Base-by-base conservation (phyloP, 2,888 invertebrate species). In the Nomada flava region DNA sequence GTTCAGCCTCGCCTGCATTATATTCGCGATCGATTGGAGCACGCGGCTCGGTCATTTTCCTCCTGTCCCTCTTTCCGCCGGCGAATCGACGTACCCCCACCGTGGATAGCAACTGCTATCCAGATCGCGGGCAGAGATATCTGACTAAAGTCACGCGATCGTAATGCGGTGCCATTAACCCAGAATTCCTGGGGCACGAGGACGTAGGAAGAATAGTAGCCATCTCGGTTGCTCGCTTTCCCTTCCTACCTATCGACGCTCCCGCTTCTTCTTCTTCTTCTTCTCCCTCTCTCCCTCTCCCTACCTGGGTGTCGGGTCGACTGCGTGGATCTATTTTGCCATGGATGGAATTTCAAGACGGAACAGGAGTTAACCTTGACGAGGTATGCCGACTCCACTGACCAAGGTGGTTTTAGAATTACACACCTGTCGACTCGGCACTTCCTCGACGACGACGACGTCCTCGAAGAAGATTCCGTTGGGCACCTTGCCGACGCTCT, bases 101-200 rank as follows among this genome's bases (percentile, higher is more conserved):
- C 52, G n/a, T 63, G 42, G 74, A 36, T 42, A 60, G 69, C 62
- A 59, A 44, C 73, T 68, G 71, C 70, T 72, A 79, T 85, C 79
- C 70, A 83, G 79, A 87, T 88, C 87, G 83, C 86, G 88, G 76
- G 79, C 87, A 85, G 76, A 85, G 85, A 87, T 84, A 84, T 84
- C 86, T 73, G 76, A 68, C 64, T 76, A 70, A 76, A 85, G 85
- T 88, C 88, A 86, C 88, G 86, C 88, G 88, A 88, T 85, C 86
- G 86, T 86, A 85, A 85, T 80, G 86, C 79, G 81, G 86, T 88
- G 88, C 88, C 88, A 86, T 88, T 88, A 88, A 88, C 88, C 88
- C 86, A 88, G 88, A 86, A 88, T 88, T 83, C 82, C 84, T 74
- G 73, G 75, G 79, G 79, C 81, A 79, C 79, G 88, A 79, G 79